phyloP scores from a whole-genome alignment of 2,888 invertebrate genomes.

The Agonopterix subpropinquella region DNA sequence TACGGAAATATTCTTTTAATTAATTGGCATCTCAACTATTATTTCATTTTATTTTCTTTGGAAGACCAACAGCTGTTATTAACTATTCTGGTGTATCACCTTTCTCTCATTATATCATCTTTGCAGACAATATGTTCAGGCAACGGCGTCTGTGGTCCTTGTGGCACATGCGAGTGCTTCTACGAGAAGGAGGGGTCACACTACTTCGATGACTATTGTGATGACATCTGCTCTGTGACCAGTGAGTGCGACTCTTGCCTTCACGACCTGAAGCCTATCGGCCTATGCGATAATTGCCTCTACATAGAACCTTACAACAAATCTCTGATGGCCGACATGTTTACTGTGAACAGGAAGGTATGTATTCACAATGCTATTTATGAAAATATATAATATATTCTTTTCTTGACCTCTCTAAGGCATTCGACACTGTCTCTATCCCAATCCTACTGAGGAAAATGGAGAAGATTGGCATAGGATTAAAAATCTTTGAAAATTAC shows the following conservation, averaged over 20 bases:
- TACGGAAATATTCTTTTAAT: too few relatives aligned
- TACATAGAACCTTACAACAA: constrained; percentile 25
- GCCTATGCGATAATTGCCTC: background rate
- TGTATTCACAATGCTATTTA: background rate
- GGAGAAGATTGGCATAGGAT: too few relatives aligned
- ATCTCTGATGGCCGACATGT: constrained; percentile 16
- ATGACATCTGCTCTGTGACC: constrained; percentile 42
- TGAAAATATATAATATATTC: too few relatives aligned
- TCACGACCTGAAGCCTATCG: background rate
- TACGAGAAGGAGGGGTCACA: constrained; percentile 35
- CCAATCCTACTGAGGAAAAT: too few relatives aligned
- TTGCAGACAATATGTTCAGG: constrained; percentile 43
- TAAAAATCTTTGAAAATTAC: too few relatives aligned
- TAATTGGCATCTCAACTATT: too few relatives aligned
- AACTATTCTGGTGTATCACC: background rate
- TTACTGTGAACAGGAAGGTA: constrained; percentile 17
- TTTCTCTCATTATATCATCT: background rate
- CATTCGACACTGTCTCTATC: too few relatives aligned
- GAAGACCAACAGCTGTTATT: too few relatives aligned
- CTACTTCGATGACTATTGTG: constrained; percentile 52
- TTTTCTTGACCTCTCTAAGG: too few relatives aligned
- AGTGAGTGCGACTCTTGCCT: constrained; percentile 42
- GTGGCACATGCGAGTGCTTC: constrained; percentile 40
- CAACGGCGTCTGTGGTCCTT: constrained; percentile 37
- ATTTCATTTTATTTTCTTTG: too few relatives aligned